phyloP scores from a whole-genome alignment of 2,888 invertebrate genomes.

The Lampropteryx suffumata region DNA sequence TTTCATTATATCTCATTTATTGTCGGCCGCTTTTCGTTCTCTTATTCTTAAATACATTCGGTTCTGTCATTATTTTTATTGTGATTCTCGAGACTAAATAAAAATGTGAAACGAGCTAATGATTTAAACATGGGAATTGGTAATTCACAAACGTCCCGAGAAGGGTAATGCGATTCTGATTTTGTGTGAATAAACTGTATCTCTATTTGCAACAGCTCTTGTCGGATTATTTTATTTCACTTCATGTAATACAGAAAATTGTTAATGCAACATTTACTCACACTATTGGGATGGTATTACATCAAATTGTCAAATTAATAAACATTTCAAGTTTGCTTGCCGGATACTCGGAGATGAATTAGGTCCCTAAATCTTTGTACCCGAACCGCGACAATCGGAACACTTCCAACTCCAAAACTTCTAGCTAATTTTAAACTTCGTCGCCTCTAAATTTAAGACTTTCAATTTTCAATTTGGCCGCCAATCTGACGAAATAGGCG shows the following conservation, averaged over 20 bases:
- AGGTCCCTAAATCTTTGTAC: slow-evolving; percentile 52
- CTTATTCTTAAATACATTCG: slow-evolving; percentile 6
- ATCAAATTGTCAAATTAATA: slow-evolving; percentile 8
- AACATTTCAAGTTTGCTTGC: slow-evolving; percentile 25
- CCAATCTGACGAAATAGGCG: slow-evolving; percentile 35
- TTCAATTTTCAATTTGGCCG: slow-evolving; percentile 32
- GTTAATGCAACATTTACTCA: no score
- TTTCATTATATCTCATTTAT: slow-evolving; percentile 46
- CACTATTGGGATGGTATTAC: no score
- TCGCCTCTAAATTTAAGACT: slow-evolving; percentile 32
- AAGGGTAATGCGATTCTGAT: slow-evolving; percentile 13
- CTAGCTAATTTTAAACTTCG: slow-evolving; percentile 46
- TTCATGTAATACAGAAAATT: no score
- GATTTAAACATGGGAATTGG: slow-evolving; percentile 5
- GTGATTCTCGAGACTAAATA: slow-evolving; percentile 2
- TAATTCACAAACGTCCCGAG: slow-evolving; percentile 19
- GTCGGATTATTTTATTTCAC: no score
- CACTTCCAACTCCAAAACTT: slow-evolving; percentile 44
- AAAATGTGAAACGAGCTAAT: slow-evolving; percentile 1
- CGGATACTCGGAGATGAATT: slow-evolving; percentile 52
- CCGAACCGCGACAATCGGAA: slow-evolving; percentile 49
- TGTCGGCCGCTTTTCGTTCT: slow-evolving; percentile 20
- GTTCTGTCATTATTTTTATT: slow-evolving; percentile 36
- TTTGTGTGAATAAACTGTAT: background rate
- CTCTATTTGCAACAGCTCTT: background rate